Evolutionary conservation across 2,113 vertebrate genomes (phyloP), one percentile per base, ranked within the genome.

Genomic region (Vicugna pacos): DNA sequence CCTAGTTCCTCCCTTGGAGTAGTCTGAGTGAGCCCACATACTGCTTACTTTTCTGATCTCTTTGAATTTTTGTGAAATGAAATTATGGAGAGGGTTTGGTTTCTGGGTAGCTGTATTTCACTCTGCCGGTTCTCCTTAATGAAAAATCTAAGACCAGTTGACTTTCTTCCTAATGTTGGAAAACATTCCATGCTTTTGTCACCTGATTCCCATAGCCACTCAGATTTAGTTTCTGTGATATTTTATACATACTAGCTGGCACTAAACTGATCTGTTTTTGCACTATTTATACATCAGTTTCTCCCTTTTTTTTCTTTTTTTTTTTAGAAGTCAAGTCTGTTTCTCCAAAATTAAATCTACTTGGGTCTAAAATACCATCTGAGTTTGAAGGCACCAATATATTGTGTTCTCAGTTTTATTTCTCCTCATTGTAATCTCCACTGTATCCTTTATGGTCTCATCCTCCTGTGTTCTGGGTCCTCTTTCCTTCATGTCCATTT

Each of bases 21-120:
- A 26, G 2, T 30, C 16, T 30, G 24, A 10, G 5, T 32, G 22
- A 26, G 38, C 8, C 4, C 54, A 83, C 12, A 28, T 30, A 22
- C 56, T 75, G 22, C 48, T 95, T 73, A 30, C 14, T 95, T 93
- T 86, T 28, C 26, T 54, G 15, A 32, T 38, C 60, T 30, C n/a
- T 76, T 62, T 48, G 56, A 79, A 67, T 62, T 93, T 79, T 62
- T 22, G 13, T 48, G 70, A 65, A 80, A 62, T 70, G 65, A 89
- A 69, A 83, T 62, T 87, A 58, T 22, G 46, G 32, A 11, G 30
- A 64, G 2, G 26, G 10, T 64, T 58, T 64, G 19, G 4, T 46
- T 92, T 76, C 73, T 65, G 60, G 84, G 32, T 10, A 79, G 69
- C 20, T 82, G 82, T 16, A 42, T 93, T 81, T 95, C 65, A 76